Evolutionary conservation across 1,140 invertebrate species (phyloP).

Genomic region (Mizuhopecten yessoensis): DNA sequence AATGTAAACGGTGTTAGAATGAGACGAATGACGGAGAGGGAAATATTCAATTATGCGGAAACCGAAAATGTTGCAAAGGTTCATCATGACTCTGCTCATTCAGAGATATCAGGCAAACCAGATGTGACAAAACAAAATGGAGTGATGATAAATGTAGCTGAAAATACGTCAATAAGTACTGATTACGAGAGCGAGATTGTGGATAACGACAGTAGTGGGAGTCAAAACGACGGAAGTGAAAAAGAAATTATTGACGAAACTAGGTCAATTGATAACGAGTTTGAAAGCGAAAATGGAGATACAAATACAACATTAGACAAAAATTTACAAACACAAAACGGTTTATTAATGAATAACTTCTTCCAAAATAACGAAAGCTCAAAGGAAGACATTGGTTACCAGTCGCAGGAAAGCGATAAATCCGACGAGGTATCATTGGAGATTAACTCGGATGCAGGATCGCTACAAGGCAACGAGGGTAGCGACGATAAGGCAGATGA

Average conservation of each 20-base stretch:
- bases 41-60: neutral
- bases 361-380: neutral
- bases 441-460: neutral
- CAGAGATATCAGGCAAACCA: no score
- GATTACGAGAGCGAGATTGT: neutral
- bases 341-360: neutral
- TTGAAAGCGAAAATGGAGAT: neutral
- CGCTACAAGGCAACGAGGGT: neutral
- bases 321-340: neutral
- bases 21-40: conserved; percentile 29
- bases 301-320: neutral
- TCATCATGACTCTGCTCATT: neutral
- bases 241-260: neutral
- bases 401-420: conserved; percentile 6
- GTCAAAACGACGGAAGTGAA: neutral
- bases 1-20: conserved; percentile 1
- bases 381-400: neutral
- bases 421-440: neutral
- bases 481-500: neutral
- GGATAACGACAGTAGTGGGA: neutral
- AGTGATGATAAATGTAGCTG: neutral
- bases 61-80: neutral
- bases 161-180: neutral
- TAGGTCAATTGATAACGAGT: neutral
- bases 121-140: neutral